Conservation (phyloP, 64 coral and sea anemone species). For the Dendronephthya gigantea region DNA sequence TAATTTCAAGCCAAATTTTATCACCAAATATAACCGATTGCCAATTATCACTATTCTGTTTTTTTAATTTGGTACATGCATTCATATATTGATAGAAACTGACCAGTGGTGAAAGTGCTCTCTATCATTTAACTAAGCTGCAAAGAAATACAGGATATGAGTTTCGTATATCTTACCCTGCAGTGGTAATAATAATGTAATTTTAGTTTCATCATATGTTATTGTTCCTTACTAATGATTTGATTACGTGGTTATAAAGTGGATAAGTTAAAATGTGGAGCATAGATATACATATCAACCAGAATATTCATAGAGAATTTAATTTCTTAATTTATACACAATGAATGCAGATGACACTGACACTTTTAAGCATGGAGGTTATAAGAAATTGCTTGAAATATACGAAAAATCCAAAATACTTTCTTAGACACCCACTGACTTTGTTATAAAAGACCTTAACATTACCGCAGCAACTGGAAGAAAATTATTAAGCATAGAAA, state of each 20-base stretch:
- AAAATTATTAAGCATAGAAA: slow-evolving; percentile 40
- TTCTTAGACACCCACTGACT: slow-evolving; percentile 30
- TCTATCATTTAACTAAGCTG: slow-evolving; percentile 33
- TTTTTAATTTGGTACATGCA: not conserved
- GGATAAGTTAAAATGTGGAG: too few relatives aligned
- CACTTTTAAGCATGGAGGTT: too few relatives aligned
- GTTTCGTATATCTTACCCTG: slow-evolving; percentile 50
- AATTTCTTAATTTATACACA: too few relatives aligned
- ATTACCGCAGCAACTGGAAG: not conserved
- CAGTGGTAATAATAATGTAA: slow-evolving; percentile 29
- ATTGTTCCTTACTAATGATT: not conserved
- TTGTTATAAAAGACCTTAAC: slow-evolving; percentile 22
- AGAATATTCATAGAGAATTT: too few relatives aligned
- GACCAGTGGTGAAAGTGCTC: slow-evolving; percentile 9
- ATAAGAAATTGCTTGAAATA: too few relatives aligned
- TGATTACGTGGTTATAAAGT: too few relatives aligned
- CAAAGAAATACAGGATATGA: slow-evolving; percentile 36
- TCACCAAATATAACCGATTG: too few relatives aligned
- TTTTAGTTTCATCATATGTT: not conserved
- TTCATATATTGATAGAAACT: slow-evolving; percentile 23
- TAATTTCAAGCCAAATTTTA: too few relatives aligned
- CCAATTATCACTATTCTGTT: not conserved
- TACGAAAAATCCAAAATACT: not conserved
- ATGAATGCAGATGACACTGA: too few relatives aligned
- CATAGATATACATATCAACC: too few relatives aligned